Evolutionary conservation across 2,797 vertebrate species (phyloP), one percentile per base, ranked within the genome.

Genomic region (Pteropus rufus): DNA sequence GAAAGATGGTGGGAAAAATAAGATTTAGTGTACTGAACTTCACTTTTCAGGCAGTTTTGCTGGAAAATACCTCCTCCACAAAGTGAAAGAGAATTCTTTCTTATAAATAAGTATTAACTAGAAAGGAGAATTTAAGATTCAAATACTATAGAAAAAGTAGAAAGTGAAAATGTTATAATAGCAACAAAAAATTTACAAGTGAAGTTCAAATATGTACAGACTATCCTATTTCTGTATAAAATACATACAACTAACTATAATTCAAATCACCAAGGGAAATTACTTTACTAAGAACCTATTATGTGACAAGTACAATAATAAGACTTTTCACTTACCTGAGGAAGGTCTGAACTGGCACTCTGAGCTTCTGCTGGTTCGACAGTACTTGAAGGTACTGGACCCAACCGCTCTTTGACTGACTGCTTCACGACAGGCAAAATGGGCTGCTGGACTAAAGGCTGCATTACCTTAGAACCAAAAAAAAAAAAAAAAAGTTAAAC

Each of bases 361-460:
- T 99, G 99, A 79, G 98, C 98, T 96, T 99, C 99, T 23, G 98
- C 96, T 2, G 99, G 98, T 92, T 99, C 99, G 26, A 99, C 85
- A 95, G 99, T 99, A 93, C 98, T 97, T 29, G 98, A 98, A 96
- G 99, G 99, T 84, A 99, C 98, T 0, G 99, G 99, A 87, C 99
- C 99, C 0, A 99, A 98, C 24, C 99, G 99, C 93, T 99, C 99
- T 98, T 99, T 99, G 86, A 99, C 99, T 0, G 99, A 99, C 96
- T 99, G 99, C 97, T 99, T 99, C 89, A 99, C 98, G 88, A 98
- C 96, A 0, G 99, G 98, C 77, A 99, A 98, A 93, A 97, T 94
- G 36, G 99, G 98, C 86, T 99, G 99, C 97, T 98, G 99, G 81
- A 98, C 98, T 90, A 98, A 97, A 44, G 98, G 98, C 77, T 98